phyloP scores from a whole-genome alignment of 2,113 vertebrate species.

The Cacatua alba region DNA sequence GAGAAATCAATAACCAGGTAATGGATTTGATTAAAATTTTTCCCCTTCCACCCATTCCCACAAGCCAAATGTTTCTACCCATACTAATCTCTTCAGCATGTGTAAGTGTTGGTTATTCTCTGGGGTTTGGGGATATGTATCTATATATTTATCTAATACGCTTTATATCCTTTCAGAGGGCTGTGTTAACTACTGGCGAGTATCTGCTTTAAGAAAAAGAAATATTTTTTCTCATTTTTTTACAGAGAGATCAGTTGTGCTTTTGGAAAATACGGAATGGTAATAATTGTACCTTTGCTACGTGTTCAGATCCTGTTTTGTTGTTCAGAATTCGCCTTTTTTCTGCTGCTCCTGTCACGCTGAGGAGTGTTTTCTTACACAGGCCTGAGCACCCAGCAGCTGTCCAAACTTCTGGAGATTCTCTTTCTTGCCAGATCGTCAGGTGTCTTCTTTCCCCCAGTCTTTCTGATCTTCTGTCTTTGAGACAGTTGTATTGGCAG shows the following conservation, averaged over 20 bases:
- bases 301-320: neutral
- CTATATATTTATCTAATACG: neutral
- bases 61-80: conserved; percentile 61
- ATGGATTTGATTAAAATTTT: conserved; percentile 78
- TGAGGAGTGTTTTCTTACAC: neutral
- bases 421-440: neutral
- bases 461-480: neutral
- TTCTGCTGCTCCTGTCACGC: neutral
- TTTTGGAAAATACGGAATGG: neutral
- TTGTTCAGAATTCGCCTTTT: neutral
- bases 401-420: neutral
- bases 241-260: neutral
- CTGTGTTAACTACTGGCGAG: neutral
- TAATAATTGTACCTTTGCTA: neutral
- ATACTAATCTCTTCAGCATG: conserved; percentile 21
- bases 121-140: neutral
- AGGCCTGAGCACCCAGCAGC: neutral
- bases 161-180: neutral
- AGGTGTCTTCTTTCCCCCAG: neutral
- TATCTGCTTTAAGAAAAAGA: neutral
- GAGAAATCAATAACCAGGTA: conserved; percentile 78
- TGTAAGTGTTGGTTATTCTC: conserved; percentile 28
- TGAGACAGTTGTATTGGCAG: neutral
- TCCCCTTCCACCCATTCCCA: neutral
- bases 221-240: neutral